phyloP scores from a whole-genome alignment of 1,140 invertebrate species.

The Lycorma delicatula region DNA sequence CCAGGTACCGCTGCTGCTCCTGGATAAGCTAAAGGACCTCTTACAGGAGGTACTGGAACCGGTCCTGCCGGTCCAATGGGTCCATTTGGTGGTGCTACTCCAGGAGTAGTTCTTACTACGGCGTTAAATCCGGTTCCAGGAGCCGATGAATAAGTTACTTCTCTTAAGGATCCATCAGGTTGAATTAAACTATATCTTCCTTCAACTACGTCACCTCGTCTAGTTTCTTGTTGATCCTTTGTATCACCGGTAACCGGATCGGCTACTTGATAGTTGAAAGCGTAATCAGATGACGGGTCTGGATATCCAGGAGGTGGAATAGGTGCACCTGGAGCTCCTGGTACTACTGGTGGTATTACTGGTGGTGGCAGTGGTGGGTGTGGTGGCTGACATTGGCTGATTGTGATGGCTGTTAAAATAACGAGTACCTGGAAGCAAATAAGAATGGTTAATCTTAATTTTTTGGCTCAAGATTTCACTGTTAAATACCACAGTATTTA shows the following conservation, averaged over 20 bases:
- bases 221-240: slow-evolving; percentile 42
- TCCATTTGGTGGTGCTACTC: not conserved
- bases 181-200: slow-evolving; percentile 46
- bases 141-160: slow-evolving; percentile 49
- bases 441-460: too few species aligned
- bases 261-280: slow-evolving; percentile 43
- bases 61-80: not conserved
- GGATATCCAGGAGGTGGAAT: not conserved
- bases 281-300: slow-evolving; percentile 37
- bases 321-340: not conserved
- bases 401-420: too few species aligned
- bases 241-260: slow-evolving; percentile 44
- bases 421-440: too few species aligned
- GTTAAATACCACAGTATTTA: too few species aligned
- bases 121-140: slow-evolving; percentile 50
- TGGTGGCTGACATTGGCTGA: too few species aligned
- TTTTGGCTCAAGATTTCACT: too few species aligned
- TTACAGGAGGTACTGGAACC: not conserved
- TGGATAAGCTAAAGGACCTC: too few species aligned
- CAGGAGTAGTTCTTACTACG: slow-evolving; percentile 35
- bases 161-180: slow-evolving; percentile 48
- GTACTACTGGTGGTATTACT: not conserved
- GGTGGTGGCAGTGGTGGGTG: not conserved
- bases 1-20: not conserved
- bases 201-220: slow-evolving; percentile 44